Percentiles rank a stretch among this genome's conserved stretches.
Evolutionary conservation across 1,140 invertebrate genomes (phyloP).

Genomic region (Drosophila erecta): DNA sequence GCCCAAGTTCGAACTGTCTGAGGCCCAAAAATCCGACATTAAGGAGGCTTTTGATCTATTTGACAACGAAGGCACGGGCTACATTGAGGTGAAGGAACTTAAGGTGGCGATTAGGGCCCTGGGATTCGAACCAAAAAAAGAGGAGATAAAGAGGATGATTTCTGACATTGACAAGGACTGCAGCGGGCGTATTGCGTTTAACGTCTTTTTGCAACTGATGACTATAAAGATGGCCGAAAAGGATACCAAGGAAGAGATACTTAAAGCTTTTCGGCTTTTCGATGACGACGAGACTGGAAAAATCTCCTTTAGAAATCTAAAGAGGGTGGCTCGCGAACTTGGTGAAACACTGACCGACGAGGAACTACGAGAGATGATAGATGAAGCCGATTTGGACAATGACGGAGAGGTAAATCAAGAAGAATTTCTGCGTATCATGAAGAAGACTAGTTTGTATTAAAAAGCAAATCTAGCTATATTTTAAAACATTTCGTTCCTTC

Average conservation of each 20-base stretch:
- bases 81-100: constrained; percentile 95
- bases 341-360: constrained; percentile 98
- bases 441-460: constrained; percentile 98
- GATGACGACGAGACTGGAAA: constrained; percentile 97
- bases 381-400: constrained; percentile 97
- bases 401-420: constrained; percentile 98
- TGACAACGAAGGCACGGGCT: constrained; percentile 94
- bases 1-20: constrained; percentile 92
- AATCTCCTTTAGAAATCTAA: constrained; percentile 98
- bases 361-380: constrained; percentile 98
- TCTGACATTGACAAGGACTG: constrained; percentile 95
- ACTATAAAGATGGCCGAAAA: constrained; percentile 97
- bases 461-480: too few relatives aligned
- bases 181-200: constrained; percentile 93
- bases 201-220: constrained; percentile 97
- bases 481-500: too few relatives aligned
- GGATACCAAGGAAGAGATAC: constrained; percentile 97
- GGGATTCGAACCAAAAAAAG: constrained; percentile 98
- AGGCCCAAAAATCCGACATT: constrained; percentile 96
- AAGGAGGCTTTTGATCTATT: constrained; percentile 98
- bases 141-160: constrained; percentile 98
- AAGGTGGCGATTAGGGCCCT: constrained; percentile 96
- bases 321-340: constrained; percentile 96
- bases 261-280: constrained; percentile 98
- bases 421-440: constrained; percentile 98